phyloP scores from a whole-genome alignment of 2,113 vertebrate species.

The Gymnorhina tibicen region DNA sequence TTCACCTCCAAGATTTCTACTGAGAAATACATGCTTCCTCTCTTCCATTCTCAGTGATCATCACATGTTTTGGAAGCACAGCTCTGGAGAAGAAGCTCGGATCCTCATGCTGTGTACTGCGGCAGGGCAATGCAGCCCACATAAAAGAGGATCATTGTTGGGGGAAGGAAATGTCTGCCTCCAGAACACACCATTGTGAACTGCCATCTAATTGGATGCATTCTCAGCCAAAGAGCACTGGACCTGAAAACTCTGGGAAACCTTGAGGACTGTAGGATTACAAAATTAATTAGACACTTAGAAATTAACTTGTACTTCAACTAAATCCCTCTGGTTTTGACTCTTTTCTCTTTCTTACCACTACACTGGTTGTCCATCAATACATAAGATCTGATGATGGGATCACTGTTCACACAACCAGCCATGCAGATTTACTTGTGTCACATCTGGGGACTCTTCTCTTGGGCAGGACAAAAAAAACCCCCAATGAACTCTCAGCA shows the following conservation, averaged over 20 bases:
- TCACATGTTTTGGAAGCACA: neutral
- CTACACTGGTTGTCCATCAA: neutral
- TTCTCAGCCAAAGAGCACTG: neutral
- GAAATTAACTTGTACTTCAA: neutral
- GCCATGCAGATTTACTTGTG: neutral
- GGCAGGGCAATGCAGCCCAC: rapidly evolving
- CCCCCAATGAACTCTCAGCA: neutral
- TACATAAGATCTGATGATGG: neutral
- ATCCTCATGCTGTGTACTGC: neutral
- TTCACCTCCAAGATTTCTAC: neutral
- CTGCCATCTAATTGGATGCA: neutral
- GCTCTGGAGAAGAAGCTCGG: neutral
- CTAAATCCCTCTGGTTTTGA: neutral
- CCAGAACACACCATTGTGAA: neutral
- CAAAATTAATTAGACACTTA: neutral
- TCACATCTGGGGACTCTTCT: neutral
- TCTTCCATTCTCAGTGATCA: neutral
- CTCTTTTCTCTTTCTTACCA: neutral
- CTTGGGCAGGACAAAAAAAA: neutral
- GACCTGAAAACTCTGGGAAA: neutral
- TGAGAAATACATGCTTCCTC: neutral
- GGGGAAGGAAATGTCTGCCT: neutral
- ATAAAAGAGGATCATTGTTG: rapidly evolving
- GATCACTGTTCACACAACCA: neutral
- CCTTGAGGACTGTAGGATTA: neutral